A percentile compares a stretch with the other conserved stretches of the same genome.
Evolutionary conservation across 2,797 vertebrate species (phyloP).

Genomic region (Eurystomus glaucurus): DNA sequence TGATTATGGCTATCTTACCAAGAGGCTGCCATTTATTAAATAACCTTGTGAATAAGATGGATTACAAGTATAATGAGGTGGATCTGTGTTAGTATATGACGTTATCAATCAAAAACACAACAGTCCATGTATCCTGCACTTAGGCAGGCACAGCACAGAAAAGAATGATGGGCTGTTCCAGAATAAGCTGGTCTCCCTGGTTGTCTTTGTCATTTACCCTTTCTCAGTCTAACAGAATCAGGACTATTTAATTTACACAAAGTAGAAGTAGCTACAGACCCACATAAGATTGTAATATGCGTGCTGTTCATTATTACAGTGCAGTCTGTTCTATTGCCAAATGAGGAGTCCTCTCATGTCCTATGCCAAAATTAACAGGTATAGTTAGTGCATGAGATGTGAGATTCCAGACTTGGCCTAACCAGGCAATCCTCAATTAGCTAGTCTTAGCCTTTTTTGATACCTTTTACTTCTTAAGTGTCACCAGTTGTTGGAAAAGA

Average conservation of each 20-base stretch:
- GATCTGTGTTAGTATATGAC: slow-evolving; percentile 25
- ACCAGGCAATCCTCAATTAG: not conserved
- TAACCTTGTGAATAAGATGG: slow-evolving; percentile 15
- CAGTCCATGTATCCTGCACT: not conserved
- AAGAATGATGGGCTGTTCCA: not conserved
- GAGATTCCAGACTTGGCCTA: not conserved
- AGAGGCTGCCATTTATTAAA: slow-evolving; percentile 51
- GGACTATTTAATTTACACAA: not conserved
- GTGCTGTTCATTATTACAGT: not conserved
- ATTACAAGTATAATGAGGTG: slow-evolving; percentile 52
- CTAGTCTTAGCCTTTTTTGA: not conserved
- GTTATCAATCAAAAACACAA: slow-evolving; percentile 41
- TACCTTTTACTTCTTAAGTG: not conserved
- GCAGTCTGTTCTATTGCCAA: not conserved
- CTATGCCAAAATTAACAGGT: not conserved
- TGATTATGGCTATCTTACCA: slow-evolving; percentile 49
- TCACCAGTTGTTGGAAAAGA: not conserved
- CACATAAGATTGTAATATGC: not conserved
- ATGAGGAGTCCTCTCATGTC: not conserved
- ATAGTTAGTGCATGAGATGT: not conserved
- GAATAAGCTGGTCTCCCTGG: not conserved
- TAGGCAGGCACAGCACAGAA: not conserved
- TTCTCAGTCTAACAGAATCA: not conserved
- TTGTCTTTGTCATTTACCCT: not conserved
- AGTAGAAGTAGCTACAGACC: not conserved